Evolutionary conservation across 2,797 vertebrate species (phyloP).

Genomic region (Ammospiza maritima): DNA sequence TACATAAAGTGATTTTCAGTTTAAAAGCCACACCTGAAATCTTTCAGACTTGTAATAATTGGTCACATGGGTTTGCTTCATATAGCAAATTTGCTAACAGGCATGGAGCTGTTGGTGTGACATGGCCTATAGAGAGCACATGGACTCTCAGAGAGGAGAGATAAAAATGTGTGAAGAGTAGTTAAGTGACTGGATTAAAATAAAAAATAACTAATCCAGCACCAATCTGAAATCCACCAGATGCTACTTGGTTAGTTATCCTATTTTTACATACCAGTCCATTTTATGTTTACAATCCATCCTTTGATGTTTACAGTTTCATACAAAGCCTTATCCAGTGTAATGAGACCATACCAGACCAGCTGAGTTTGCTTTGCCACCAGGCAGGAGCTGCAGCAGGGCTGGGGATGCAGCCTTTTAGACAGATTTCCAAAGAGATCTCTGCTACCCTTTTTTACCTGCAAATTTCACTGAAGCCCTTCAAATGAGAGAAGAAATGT

Average conservation of each 20-base stretch:
- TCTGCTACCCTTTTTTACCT: neutral
- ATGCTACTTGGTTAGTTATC: neutral
- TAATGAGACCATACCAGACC: fast-evolving
- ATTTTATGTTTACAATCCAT: neutral
- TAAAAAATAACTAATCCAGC: neutral
- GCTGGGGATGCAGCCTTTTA: fast-evolving
- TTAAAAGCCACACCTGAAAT: neutral
- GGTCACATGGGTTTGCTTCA: neutral
- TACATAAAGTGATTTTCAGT: neutral
- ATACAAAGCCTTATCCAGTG: neutral
- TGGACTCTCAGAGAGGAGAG: fast-evolving
- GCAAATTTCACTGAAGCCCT: neutral
- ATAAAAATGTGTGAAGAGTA: neutral
- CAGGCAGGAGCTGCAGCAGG: neutral
- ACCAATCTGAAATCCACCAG: neutral
- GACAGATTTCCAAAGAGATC: neutral
- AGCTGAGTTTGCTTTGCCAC: neutral
- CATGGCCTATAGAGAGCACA: no score
- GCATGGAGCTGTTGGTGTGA: neutral
- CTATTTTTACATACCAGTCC: neutral
- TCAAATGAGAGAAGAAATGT: neutral
- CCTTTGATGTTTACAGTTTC: neutral
- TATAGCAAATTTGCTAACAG: neutral
- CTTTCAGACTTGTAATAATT: neutral
- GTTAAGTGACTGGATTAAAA: neutral